A percentile compares a stretch with the other conserved stretches of the same genome.
Evolutionary conservation across 2,113 vertebrate species (phyloP).

Genomic region (Ardeotis arabs): DNA sequence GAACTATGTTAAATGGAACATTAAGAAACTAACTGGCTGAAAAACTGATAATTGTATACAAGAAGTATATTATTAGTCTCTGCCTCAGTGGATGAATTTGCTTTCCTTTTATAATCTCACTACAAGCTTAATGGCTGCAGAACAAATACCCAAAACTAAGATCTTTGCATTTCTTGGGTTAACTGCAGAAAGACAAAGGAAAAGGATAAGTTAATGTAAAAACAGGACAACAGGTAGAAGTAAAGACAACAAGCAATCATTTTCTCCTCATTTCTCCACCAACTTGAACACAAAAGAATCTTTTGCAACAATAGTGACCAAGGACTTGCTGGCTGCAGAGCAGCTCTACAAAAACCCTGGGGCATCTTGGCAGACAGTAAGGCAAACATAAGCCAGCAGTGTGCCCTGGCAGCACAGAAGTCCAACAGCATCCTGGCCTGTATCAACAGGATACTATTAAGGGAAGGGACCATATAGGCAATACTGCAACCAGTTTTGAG

Average conservation of each 20-base stretch:
- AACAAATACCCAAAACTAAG: not conserved
- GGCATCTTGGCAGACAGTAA: not conserved
- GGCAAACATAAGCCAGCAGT: not conserved
- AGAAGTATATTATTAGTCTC: not conserved
- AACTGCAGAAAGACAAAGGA: not conserved
- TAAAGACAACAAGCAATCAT: not conserved
- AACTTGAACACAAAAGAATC: not conserved
- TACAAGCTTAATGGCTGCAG: not conserved
- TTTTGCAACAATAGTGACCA: not conserved
- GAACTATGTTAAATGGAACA: not conserved
- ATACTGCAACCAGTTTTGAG: not conserved
- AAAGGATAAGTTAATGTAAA: not conserved
- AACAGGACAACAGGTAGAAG: not conserved
- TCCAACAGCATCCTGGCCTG: not conserved
- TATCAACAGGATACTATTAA: not conserved
- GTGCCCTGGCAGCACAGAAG: not conserved
- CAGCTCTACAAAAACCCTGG: not conserved
- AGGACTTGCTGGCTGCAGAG: not conserved
- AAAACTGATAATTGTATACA: not conserved
- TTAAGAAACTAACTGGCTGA: slow-evolving; percentile 7
- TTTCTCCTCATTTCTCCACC: not conserved
- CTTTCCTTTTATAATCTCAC: not conserved
- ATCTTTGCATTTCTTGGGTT: not conserved
- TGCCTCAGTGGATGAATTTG: not conserved
- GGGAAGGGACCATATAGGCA: not conserved